These are phyloP conservation scores for Salmo trutta DNA, from an alignment of 2,797 vertebrate species.

Conservation along the genomic window DNA sequence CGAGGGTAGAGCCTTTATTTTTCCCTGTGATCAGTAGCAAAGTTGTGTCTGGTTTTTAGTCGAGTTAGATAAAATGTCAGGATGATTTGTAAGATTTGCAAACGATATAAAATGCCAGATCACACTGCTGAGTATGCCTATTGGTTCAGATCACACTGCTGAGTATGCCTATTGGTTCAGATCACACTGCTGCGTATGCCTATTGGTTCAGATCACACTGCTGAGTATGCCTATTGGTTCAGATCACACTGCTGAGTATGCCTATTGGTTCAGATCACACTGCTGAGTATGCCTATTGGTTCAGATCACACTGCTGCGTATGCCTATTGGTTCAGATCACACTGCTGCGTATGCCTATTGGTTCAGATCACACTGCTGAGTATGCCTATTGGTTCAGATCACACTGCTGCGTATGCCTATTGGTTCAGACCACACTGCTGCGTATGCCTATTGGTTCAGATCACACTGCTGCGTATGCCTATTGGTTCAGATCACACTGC, in stretches of 20 bases:
- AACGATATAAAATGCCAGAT: neutral
- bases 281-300: neutral
- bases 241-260: neutral
- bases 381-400: neutral
- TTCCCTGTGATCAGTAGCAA: slow-evolving; percentile 30
- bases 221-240: neutral
- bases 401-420: neutral
- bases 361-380: neutral
- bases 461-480: neutral
- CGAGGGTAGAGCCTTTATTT: slow-evolving; percentile 41
- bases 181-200: neutral
- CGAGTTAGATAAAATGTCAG: neutral
- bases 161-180: neutral
- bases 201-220: neutral
- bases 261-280: neutral
- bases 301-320: neutral
- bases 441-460: neutral
- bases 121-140: neutral
- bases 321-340: neutral
- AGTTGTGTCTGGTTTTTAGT: slow-evolving; percentile 33
- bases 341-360: neutral
- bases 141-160: neutral
- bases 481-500: neutral
- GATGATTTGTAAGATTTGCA: slow-evolving; percentile 9
- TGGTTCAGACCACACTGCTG: neutral